Conservation (phyloP, 1,140 invertebrate species). For the Papilio helenus region DNA sequence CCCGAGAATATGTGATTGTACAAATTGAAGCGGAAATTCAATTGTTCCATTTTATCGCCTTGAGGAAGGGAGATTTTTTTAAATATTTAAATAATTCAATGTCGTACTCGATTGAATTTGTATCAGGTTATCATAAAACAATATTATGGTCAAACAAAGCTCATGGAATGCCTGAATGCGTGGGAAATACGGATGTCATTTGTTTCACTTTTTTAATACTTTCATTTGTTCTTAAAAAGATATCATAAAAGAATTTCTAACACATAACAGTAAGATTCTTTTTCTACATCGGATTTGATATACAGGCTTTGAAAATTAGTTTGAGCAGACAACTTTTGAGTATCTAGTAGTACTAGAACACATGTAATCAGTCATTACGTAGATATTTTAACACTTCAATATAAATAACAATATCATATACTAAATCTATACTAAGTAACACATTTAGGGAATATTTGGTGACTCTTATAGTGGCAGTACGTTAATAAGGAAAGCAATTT, state of each 20-base stretch:
- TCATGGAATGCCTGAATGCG: not conserved
- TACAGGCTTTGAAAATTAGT: too few relatives aligned
- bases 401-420: too few relatives aligned
- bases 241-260: not conserved
- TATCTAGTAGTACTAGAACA: not conserved
- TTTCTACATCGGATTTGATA: not conserved
- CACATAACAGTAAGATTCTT: not conserved
- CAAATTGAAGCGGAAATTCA: not conserved
- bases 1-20: not conserved
- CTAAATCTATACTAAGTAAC: too few relatives aligned
- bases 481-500: constrained; percentile 3
- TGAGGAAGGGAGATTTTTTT: not conserved
- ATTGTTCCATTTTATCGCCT: not conserved
- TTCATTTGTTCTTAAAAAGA: constrained; percentile 3
- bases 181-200: not conserved
- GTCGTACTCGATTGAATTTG: constrained; percentile 8
- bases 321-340: too few relatives aligned
- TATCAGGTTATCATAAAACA: not conserved
- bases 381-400: too few relatives aligned
- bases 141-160: constrained; percentile 8
- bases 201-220: not conserved
- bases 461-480: too few relatives aligned
- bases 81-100: not conserved
- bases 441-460: too few relatives aligned
- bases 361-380: too few relatives aligned